Conservation (phyloP, 2,888 invertebrate genomes). For the Epinotia nisella region DNA sequence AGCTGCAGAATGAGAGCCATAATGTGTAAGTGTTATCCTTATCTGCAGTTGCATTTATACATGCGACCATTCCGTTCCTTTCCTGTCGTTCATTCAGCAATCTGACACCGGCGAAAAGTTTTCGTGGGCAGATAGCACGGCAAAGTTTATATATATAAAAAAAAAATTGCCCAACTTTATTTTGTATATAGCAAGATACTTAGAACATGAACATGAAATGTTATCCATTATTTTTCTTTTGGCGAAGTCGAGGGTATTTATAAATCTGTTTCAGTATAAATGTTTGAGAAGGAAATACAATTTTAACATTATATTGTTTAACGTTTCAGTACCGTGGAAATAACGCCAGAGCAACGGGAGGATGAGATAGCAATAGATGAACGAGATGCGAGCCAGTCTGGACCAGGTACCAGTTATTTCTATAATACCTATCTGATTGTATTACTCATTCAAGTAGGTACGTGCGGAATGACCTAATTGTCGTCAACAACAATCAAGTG, state of each 20-base stretch:
- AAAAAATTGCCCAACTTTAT: neutral
- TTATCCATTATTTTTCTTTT: constrained; percentile 24
- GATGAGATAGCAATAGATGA: constrained; percentile 75
- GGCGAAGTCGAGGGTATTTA: constrained; percentile 24
- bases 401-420: constrained; percentile 66
- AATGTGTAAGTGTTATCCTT: constrained; percentile 64
- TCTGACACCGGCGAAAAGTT: constrained; percentile 1
- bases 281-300: neutral
- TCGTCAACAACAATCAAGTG: constrained; percentile 4
- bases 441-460: neutral
- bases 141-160: no score
- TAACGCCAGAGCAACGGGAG: constrained; percentile 70
- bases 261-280: neutral
- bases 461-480: constrained; percentile 1
- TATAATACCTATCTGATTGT: neutral
- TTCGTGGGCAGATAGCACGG: neutral
- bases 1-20: constrained; percentile 85
- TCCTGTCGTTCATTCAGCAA: neutral
- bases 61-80: neutral
- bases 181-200: neutral
- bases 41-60: neutral
- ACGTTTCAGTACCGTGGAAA: constrained; percentile 71
- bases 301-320: constrained; percentile 26
- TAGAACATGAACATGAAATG: constrained; percentile 16
- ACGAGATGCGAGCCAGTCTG: constrained; percentile 69